phyloP scores from a whole-genome alignment of 2,888 invertebrate species.

The Proisotoma minuta region DNA sequence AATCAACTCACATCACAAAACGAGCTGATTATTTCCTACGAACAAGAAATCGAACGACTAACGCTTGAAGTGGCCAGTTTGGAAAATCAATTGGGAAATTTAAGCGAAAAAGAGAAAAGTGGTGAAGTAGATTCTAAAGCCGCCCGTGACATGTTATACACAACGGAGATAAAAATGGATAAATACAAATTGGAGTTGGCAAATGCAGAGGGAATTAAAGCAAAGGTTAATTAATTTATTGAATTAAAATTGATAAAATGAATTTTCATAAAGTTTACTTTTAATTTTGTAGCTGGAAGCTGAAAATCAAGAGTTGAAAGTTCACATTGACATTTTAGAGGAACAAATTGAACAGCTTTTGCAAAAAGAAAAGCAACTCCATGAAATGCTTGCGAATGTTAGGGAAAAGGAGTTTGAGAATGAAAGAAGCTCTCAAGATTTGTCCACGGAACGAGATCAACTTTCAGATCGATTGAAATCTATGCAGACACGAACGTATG shows the following conservation, averaged over 20 bases:
- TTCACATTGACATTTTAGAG: slow-evolving; percentile 28
- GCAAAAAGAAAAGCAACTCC: slow-evolving; percentile 28
- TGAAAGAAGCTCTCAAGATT: slow-evolving; percentile 21
- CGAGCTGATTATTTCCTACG: slow-evolving; percentile 33
- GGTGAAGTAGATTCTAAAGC: slow-evolving; percentile 32
- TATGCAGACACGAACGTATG: slow-evolving; percentile 37
- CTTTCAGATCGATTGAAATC: slow-evolving; percentile 23
- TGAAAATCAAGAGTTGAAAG: slow-evolving; percentile 33
- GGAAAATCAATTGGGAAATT: slow-evolving; percentile 31
- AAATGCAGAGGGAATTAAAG: slow-evolving; percentile 36
- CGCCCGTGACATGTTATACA: slow-evolving; percentile 33
- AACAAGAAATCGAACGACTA: slow-evolving; percentile 42
- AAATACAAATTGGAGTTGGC: slow-evolving; percentile 37
- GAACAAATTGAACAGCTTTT: slow-evolving; percentile 27
- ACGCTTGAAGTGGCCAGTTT: slow-evolving; percentile 33
- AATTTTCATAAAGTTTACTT: neutral
- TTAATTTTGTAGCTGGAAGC: slow-evolving; percentile 29
- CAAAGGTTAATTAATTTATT: slow-evolving; percentile 22
- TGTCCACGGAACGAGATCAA: slow-evolving; percentile 31
- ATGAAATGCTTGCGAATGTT: slow-evolving; percentile 30
- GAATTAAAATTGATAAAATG: neutral
- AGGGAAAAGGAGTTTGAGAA: slow-evolving; percentile 40
- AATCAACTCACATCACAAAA: slow-evolving; percentile 36
- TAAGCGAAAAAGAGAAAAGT: slow-evolving; percentile 30
- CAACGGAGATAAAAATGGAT: slow-evolving; percentile 41